Conservation (phyloP, 2,888 invertebrate genomes). For the Yponomeuta sedellus region DNA sequence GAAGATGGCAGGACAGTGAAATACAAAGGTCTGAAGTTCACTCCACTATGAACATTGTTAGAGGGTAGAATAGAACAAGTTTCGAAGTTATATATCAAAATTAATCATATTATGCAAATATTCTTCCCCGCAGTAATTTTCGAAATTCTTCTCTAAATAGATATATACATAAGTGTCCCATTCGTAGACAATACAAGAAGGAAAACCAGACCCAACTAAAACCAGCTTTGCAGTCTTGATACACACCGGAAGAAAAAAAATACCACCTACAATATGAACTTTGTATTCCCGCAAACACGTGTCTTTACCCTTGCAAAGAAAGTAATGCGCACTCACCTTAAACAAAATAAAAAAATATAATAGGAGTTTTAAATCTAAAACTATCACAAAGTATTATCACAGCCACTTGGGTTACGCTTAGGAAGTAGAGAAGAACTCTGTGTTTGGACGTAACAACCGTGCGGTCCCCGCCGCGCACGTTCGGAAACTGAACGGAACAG, state of each 20-base stretch:
- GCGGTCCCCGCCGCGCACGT: constrained; percentile 43
- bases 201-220: neutral
- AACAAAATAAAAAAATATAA: neutral
- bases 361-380: constrained; percentile 5
- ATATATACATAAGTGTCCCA: too few relatives aligned
- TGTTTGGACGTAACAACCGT: constrained; percentile 25
- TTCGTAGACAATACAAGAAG: neutral
- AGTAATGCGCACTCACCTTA: constrained; percentile 7
- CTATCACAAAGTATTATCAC: constrained; percentile 16
- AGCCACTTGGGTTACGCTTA: constrained; percentile 9
- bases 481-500: constrained; percentile 46
- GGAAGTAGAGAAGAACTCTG: neutral
- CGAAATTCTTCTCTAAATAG: neutral
- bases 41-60: too few relatives aligned
- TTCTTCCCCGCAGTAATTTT: neutral
- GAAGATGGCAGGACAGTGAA: too few relatives aligned
- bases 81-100: too few relatives aligned
- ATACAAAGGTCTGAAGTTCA: too few relatives aligned
- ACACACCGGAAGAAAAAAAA: neutral
- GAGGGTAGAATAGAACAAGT: too few relatives aligned
- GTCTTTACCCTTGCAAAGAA: neutral
- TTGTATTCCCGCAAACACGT: constrained; percentile 11
- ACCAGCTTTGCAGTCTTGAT: neutral
- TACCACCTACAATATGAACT: constrained; percentile 1
- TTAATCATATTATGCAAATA: neutral